phyloP scores from a whole-genome alignment of 1,140 invertebrate genomes.

The Bombyx mandarina region DNA sequence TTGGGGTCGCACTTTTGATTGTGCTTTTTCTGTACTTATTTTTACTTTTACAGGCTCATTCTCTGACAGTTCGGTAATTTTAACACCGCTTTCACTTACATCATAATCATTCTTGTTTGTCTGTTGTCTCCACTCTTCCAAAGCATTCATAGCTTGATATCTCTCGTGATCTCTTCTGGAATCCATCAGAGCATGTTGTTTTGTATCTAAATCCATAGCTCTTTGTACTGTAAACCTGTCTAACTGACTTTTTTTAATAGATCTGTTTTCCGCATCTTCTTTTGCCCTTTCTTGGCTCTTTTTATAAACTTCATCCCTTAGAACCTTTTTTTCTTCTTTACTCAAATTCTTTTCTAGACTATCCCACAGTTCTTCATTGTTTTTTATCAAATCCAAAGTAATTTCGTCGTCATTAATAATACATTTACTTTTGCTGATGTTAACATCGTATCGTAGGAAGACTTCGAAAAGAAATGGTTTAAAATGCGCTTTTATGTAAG shows the following conservation, averaged over 20 bases:
- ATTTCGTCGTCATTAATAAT: conserved; percentile 70
- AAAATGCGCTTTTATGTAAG: conserved; percentile 78
- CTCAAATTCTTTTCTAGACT: conserved; percentile 63
- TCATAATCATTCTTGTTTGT: conserved; percentile 3
- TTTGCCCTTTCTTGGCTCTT: conserved; percentile 71
- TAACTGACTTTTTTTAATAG: conserved; percentile 60
- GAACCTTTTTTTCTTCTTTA: conserved; percentile 71
- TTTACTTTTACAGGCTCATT: conserved; percentile 6
- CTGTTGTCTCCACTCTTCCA: conserved; percentile 75
- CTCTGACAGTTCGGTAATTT: conserved; percentile 1
- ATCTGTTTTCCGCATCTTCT: conserved; percentile 66
- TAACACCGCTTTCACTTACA: conserved; percentile 1
- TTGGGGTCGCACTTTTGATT: conserved; percentile 5
- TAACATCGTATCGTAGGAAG: conserved; percentile 73
- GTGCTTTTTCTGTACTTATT: conserved; percentile 3
- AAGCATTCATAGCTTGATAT: conserved; percentile 75
- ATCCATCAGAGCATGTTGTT: conserved; percentile 72
- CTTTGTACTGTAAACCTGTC: conserved; percentile 72
- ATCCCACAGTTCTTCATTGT: conserved; percentile 71
- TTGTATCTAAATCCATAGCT: conserved; percentile 74
- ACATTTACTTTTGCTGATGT: conserved; percentile 73
- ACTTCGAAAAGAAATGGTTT: conserved; percentile 78
- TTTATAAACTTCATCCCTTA: conserved; percentile 69
- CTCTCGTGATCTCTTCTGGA: conserved; percentile 70
- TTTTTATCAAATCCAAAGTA: conserved; percentile 75